These are phyloP conservation scores for Aphrophora alni DNA, from an alignment of 2,888 invertebrate genomes.

Conservation along the genomic window DNA sequence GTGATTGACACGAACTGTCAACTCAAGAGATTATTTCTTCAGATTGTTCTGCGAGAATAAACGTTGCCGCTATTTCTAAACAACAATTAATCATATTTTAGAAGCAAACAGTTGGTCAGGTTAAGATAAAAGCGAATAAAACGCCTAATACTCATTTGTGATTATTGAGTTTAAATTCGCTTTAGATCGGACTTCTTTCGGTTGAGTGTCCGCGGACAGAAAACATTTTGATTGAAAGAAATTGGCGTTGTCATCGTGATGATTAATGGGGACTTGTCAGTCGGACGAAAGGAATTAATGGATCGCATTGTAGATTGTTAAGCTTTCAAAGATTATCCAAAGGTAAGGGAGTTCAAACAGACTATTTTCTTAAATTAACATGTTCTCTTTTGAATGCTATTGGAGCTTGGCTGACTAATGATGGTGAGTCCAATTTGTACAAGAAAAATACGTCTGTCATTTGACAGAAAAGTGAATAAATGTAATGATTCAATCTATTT, in stretches of 20 bases:
- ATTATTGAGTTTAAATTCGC: not conserved
- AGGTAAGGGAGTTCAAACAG: not conserved
- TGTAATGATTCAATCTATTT: too few species aligned
- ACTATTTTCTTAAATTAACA: too few species aligned
- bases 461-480: too few species aligned
- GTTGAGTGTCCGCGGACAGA: not conserved
- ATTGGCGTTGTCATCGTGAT: not conserved
- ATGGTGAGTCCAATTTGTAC: too few species aligned
- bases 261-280: not conserved
- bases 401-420: too few species aligned
- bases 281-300: too few species aligned
- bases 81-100: not conserved
- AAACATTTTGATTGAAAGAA: not conserved
- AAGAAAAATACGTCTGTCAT: too few species aligned
- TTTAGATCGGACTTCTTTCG: not conserved
- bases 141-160: not conserved
- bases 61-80: not conserved
- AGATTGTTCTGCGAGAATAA: too few species aligned
- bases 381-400: too few species aligned
- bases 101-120: not conserved
- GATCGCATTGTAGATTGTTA: not conserved
- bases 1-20: too few species aligned
- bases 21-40: too few species aligned
- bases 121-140: not conserved
- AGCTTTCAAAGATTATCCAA: not conserved